These are phyloP conservation scores for Caenorhabditis latens DNA, from an alignment of 1,140 invertebrate species.

Conservation along the genomic window DNA sequence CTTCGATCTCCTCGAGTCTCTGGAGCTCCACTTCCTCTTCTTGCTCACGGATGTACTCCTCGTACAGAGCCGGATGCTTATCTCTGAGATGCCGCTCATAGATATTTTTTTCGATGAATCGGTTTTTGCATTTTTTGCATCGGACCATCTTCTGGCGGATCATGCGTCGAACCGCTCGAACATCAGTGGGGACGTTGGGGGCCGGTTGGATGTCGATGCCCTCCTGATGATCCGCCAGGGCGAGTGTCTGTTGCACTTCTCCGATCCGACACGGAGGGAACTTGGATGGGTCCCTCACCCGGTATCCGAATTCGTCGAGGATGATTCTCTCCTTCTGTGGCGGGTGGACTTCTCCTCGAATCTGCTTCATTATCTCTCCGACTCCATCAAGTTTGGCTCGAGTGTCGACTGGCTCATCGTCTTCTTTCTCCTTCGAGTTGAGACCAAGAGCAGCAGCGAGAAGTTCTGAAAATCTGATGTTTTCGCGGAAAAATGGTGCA, in stretches of 20 bases:
- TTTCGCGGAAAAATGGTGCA: too few species aligned
- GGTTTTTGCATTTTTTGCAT: constrained; percentile 72
- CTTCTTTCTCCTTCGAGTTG: background rate
- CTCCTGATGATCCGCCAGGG: constrained; percentile 26
- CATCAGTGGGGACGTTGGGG: constrained; percentile 1
- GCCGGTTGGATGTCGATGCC: constrained; percentile 23
- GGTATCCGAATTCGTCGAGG: background rate
- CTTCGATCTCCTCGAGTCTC: constrained; percentile 70
- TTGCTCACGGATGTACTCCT: constrained; percentile 73
- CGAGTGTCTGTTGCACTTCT: constrained; percentile 42
- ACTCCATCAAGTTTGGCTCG: constrained; percentile 1
- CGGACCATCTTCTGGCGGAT: constrained; percentile 30
- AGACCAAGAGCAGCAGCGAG: too few species aligned
- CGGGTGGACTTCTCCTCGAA: constrained; percentile 1
- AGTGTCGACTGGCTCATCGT: background rate
- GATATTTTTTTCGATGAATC: constrained; percentile 75
- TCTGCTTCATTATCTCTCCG: constrained; percentile 1
- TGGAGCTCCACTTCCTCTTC: constrained; percentile 66
- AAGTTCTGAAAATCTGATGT: too few species aligned
- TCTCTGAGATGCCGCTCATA: constrained; percentile 77
- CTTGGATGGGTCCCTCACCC: background rate
- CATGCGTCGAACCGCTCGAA: constrained; percentile 1
- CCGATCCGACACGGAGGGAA: constrained; percentile 6
- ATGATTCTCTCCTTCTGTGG: constrained; percentile 28
- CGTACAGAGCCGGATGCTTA: constrained; percentile 74